Evolutionary conservation across 1,140 invertebrate species (phyloP), one percentile per base, ranked within the genome.

Genomic region (Megalopta genalis): DNA sequence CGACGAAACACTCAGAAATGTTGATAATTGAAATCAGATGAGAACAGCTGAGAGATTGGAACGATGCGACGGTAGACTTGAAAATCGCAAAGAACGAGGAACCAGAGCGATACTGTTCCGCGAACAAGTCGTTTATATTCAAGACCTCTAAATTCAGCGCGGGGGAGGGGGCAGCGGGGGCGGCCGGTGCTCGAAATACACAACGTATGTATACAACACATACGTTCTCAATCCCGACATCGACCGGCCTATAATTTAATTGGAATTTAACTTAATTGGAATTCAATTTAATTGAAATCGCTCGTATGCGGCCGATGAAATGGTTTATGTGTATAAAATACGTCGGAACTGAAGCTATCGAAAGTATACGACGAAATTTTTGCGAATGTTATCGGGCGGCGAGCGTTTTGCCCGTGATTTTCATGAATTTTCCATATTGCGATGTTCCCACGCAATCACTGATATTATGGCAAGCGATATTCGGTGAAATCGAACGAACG

Each of bases 251-350:
- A 77, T 77, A 77, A 77, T 77, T 69, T 77, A 76, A 76, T 76
- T 76, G 74, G 52, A 76, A 76, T 77, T 71, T 71, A 71, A 77
- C 70, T 77, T 77, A 78, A 78, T 78, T 78, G 76, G 68, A 78
- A 77, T 77, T 77, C 69, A 71, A 77, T 77, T 77, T 77, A 77
- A 77, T 77, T 77, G 64, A 77, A 77, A 78, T 72, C 76, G 76
- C 46, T 71, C 68, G 68, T 72, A 72, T 16, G 46, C 76, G 60
- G 60, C 68, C 46, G 76, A n/a, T 32, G 49, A 72, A 77, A 77
- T 77, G 76, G 59, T 57, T 54, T 52, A 42, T 52, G n/a, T 21
- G 59, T 72, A 78, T 52, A 64, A 72, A 78, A 78, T 64, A 52
- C 75, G 23, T 54, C 12, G 37, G 10, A 21, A 49, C 60, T 39